Base-by-base conservation (phyloP, 2,888 invertebrate genomes). In the Lasioglossum vierecki region DNA sequence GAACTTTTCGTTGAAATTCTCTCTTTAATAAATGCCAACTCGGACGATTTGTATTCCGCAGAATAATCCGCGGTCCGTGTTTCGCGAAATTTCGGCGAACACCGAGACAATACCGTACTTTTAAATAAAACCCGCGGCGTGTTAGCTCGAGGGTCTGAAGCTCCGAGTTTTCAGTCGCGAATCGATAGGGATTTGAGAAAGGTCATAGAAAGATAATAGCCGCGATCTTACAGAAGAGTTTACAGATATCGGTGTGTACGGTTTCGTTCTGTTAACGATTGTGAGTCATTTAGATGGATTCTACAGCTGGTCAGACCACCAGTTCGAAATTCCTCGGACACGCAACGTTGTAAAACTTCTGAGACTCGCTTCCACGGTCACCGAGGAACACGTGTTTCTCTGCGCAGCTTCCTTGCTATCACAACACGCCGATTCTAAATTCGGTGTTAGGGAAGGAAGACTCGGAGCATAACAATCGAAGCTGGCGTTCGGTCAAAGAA, bases 231-330 rank as follows among this genome's bases (percentile, higher is more conserved):
- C 35, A n/a, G 53, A 63, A 6, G 60, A 30, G 60, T 30, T 15
- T 11, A 15, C 60, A 63, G 60, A 63, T 63, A 30, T 6, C 5
- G 60, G 15, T 13, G 15, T 63, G 60, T 63, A 63, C 60, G 60
- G 60, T 30, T 63, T 63, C 30, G 15, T n/a, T 39, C 35, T 13
- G 39, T 4, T 15, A 35, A 30, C 35, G 66, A 39, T 22, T 35
- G 66, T 66, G 66, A 66, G 35, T 66, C 66, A 66, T 30, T 66
- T 66, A 66, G 66, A 66, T 35, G 66, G 35, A 66, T 66, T 66
- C 66, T 66, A 30, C 60, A 15, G 13, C 60, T 6, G 30, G 60
- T 0, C 26, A 15, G 26, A 8, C 22, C 11, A 8, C 2, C 68
- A 18, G 68, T n/a, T 68, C 22, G 39, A 68, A 41, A 41, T 68